Evolutionary conservation across 2,113 vertebrate genomes (phyloP), one percentile per base, ranked within the genome.

Genomic region (Glareola pratincola): DNA sequence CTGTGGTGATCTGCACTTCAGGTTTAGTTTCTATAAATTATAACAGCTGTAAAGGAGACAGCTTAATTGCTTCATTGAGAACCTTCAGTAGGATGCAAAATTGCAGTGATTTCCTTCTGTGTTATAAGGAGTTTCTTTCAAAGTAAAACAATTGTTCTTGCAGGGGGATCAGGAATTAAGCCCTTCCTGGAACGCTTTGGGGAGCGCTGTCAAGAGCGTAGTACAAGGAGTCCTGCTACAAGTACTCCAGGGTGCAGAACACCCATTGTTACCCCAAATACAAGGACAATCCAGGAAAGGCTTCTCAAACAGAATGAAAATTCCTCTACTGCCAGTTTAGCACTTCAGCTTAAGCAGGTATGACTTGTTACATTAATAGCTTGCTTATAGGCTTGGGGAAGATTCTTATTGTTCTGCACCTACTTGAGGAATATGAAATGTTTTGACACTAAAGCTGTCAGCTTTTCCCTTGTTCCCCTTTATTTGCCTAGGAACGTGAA

Each of bases 131-230:
- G 2, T 30, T 76, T 59, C 36, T 86, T 92, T 85, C n/a, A 85
- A 77, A 63, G n/a, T 45, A 53, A 85, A 79, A 19, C n/a, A 62
- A 68, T 57, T 97, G 12, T 92, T 97, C 69, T 92, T 97, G 9
- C 82, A 98, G 98, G 98, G 96, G 98, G 98, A 85, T 85, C 84
- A 88, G 99, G 98, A 92, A 99, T 99, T 39, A 99, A 99, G 89
- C 98, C 99, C 81, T 99, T 99, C 93, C 97, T 99, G 97, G 99
- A 99, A 95, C 99, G 98, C 63, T 99, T 99, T 98, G 99, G 98
- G 57, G 99, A 99, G 80, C 97, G 95, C 86, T 99, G 98, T 94
- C 98, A 99, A 75, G 98, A 99, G 69, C 98, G 94, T 19, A 97
- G 79, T 20, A 91, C 88, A 64, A 97, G 54, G 37, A 98, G 97